Evolutionary conservation across 2,797 vertebrate genomes (phyloP).

Genomic region (Calcarius lapponicus): DNA sequence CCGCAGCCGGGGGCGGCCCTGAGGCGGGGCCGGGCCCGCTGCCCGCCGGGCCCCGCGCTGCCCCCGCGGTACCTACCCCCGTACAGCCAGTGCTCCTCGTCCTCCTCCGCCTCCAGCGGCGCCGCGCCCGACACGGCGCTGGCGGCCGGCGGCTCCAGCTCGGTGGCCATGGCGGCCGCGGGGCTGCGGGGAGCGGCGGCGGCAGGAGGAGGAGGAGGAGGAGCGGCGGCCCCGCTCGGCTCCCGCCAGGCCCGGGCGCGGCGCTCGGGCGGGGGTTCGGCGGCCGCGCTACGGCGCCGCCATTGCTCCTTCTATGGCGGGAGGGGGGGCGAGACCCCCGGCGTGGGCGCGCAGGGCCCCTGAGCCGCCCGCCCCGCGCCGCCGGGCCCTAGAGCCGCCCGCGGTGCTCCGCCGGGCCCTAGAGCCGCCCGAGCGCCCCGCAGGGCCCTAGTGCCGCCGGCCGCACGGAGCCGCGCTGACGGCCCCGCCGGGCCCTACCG

Average conservation of each 20-base stretch:
- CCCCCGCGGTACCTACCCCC: slow-evolving; percentile 31
- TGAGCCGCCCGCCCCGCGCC: not conserved
- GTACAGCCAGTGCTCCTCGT: slow-evolving; percentile 69
- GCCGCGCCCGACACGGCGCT: not conserved
- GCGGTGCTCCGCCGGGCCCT: not conserved
- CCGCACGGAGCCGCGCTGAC: not conserved
- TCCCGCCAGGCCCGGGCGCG: slow-evolving; percentile 9
- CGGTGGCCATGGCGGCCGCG: slow-evolving; percentile 41
- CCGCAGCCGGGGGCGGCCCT: not conserved
- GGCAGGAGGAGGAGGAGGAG: not conserved
- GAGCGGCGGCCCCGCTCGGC: not conserved
- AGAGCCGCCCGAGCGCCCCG: not conserved
- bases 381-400: not conserved
- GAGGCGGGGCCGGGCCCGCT: not conserved
- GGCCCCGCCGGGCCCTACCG: not conserved
- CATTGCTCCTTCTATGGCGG: not conserved
- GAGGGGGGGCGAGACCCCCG: not conserved
- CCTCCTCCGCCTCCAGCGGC: slow-evolving; percentile 63
- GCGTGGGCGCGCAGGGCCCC: not conserved
- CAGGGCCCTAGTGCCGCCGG: not conserved
- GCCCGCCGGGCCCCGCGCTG: not conserved
- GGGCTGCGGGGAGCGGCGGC: not conserved
- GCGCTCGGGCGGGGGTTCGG: not conserved
- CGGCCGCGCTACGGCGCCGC: not conserved
- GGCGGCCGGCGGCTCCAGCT: slow-evolving; percentile 40